phyloP scores from a whole-genome alignment of 1,140 invertebrate genomes.

The Ostrea denselamellosa region DNA sequence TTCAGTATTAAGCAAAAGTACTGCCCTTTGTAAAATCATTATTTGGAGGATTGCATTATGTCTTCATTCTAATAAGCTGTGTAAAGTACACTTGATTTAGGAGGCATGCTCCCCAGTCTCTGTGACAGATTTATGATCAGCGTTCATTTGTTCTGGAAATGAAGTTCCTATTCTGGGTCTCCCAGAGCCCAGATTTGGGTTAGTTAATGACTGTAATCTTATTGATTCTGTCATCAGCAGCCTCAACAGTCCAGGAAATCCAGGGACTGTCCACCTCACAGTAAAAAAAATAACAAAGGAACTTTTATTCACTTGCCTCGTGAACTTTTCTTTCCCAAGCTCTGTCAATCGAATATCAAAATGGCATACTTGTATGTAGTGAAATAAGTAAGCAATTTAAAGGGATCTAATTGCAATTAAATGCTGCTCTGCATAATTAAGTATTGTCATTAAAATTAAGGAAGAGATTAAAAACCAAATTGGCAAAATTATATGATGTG shows the following conservation, averaged over 20 bases:
- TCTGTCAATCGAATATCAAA: no score
- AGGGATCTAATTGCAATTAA: no score
- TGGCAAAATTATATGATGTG: no score
- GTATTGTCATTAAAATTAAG: no score
- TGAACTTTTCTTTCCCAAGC: no score
- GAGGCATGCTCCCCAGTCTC: not conserved
- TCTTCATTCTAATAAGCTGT: not conserved
- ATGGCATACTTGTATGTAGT: no score
- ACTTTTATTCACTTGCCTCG: no score
- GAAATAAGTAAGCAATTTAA: no score
- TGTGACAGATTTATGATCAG: not conserved
- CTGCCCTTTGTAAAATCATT: not conserved
- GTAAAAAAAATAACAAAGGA: not conserved
- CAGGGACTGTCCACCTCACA: not conserved
- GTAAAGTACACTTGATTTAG: constrained; percentile 11
- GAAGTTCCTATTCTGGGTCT: constrained; percentile 4
- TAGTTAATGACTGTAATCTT: not conserved
- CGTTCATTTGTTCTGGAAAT: constrained; percentile 29
- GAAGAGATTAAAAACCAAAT: no score
- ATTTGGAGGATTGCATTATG: not conserved
- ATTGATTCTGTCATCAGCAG: constrained; percentile 2
- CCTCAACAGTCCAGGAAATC: not conserved
- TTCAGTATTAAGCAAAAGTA: no score
- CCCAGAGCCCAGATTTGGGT: not conserved
- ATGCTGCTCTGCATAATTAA: no score